Evolutionary conservation across 2,888 invertebrate genomes (phyloP).

Genomic region (Hymenopus coronatus): DNA sequence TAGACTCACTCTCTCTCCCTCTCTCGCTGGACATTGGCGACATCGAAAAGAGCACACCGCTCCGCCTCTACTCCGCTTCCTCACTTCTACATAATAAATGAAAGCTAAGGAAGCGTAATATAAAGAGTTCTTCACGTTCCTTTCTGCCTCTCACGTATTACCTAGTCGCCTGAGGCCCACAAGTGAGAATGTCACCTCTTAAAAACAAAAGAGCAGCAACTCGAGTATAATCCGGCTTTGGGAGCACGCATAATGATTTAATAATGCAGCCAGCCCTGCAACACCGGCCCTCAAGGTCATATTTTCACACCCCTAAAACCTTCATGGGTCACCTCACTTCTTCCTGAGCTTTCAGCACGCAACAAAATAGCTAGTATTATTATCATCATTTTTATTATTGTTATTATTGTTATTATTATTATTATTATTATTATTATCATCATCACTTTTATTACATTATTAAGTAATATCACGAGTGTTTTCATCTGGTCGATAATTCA

Average conservation of each 20-base stretch:
- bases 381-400: too few species aligned
- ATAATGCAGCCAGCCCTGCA: not conserved
- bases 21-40: not conserved
- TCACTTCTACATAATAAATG: conserved; percentile 12
- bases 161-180: not conserved
- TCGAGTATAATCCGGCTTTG: not conserved
- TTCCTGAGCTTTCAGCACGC: not conserved
- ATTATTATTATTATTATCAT: too few species aligned
- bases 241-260: conserved; percentile 14
- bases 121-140: conserved; percentile 3
- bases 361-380: not conserved
- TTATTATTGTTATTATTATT: too few species aligned
- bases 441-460: too few species aligned
- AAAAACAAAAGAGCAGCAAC: conserved; percentile 6
- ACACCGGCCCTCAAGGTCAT: not conserved
- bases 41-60: not conserved
- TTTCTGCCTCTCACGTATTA: not conserved
- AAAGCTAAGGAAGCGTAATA: conserved; percentile 13
- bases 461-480: too few species aligned
- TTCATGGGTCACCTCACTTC: not conserved
- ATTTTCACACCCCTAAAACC: not conserved
- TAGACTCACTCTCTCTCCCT: not conserved
- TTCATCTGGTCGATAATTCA: too few species aligned
- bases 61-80: not conserved
- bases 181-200: conserved; percentile 21